Evolutionary conservation across 2,113 vertebrate species (phyloP).

Genomic region (Prunella fulvescens): DNA sequence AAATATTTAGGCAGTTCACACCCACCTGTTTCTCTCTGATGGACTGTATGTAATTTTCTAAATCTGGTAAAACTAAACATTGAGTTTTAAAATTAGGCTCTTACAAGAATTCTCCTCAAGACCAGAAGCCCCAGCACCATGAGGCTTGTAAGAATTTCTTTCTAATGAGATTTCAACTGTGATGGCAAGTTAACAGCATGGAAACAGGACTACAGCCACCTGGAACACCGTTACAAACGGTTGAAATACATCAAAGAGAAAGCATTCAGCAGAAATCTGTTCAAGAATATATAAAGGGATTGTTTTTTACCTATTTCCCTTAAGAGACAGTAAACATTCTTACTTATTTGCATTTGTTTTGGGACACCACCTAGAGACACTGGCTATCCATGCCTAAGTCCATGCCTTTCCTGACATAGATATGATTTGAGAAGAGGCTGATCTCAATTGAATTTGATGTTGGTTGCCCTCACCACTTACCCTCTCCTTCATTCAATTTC

Average conservation of each 20-base stretch:
- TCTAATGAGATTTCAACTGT: neutral
- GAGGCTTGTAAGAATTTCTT: neutral
- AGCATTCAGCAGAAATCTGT: neutral
- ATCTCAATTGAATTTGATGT: neutral
- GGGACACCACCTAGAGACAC: neutral
- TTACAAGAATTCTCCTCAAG: neutral
- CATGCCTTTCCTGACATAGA: neutral
- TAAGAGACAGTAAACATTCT: neutral
- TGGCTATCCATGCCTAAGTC: neutral
- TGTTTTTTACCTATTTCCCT: neutral
- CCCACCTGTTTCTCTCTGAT: neutral
- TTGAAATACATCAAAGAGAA: neutral
- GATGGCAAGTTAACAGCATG: rapidly evolving
- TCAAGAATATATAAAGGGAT: neutral
- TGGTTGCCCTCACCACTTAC: neutral
- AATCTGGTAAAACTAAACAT: neutral
- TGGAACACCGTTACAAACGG: neutral
- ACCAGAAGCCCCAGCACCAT: neutral
- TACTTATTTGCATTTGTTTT: neutral
- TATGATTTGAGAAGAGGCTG: neutral
- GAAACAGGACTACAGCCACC: neutral
- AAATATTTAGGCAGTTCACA: neutral
- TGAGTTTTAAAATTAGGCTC: neutral
- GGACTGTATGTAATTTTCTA: neutral
- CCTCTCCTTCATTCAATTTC: neutral